Conservation (phyloP, 2,888 invertebrate genomes). For the Miltochrista miniata region DNA sequence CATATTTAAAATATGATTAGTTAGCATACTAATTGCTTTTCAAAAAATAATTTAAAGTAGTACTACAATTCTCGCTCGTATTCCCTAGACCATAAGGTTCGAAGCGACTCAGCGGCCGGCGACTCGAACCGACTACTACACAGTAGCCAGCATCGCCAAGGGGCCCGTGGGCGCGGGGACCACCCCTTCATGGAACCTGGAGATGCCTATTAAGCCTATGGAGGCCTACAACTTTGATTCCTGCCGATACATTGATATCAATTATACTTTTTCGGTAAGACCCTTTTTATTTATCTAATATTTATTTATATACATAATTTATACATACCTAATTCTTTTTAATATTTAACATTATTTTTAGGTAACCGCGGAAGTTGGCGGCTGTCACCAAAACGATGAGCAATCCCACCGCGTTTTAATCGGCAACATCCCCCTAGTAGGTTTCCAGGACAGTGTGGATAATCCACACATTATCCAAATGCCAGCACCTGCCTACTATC, state of each 20-base stretch:
- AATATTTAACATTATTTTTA: slow-evolving; percentile 24
- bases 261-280: slow-evolving; percentile 83
- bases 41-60: no score
- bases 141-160: slow-evolving; percentile 51
- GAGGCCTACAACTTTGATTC: slow-evolving; percentile 87
- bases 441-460: slow-evolving; percentile 45
- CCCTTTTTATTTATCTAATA: no score
- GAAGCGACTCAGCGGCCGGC: slow-evolving; percentile 47
- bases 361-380: slow-evolving; percentile 53
- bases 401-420: slow-evolving; percentile 49
- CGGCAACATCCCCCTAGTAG: slow-evolving; percentile 60
- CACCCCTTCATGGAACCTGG: slow-evolving; percentile 85
- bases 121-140: slow-evolving; percentile 2
- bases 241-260: slow-evolving; percentile 87
- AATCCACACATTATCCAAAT: slow-evolving; percentile 49
- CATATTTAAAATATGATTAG: no score
- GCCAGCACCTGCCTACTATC: slow-evolving; percentile 35
- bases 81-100: slow-evolving; percentile 47
- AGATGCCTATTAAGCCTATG: slow-evolving; percentile 86
- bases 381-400: slow-evolving; percentile 57
- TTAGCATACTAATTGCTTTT: no score
- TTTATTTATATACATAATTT: not conserved
- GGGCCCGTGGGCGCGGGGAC: slow-evolving; percentile 85
- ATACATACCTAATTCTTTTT: not conserved
- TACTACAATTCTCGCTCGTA: no score